A percentile compares a stretch with the other conserved stretches of the same genome.
Evolutionary conservation across 1,140 invertebrate genomes (phyloP).

Genomic region (Ips typographus): DNA sequence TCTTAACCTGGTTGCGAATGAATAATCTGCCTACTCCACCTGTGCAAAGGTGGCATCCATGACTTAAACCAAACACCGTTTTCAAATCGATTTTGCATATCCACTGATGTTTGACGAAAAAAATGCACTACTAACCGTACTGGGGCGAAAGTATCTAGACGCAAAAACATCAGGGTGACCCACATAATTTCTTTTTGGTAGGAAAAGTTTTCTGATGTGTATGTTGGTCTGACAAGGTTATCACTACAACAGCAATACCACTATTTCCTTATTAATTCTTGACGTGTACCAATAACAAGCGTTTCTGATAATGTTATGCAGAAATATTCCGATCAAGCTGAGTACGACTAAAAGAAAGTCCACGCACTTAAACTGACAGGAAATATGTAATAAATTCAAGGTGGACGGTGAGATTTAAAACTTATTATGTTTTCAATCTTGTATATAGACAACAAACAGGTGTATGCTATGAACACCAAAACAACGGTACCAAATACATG

Average conservation of each 20-base stretch:
- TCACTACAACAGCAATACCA: neutral
- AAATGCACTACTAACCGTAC: no score
- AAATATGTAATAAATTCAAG: neutral
- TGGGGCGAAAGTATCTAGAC: no score
- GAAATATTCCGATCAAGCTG: conserved; percentile 3
- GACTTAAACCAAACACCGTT: no score
- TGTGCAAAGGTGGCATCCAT: neutral
- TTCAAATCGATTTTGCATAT: no score
- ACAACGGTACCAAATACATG: no score
- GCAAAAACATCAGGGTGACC: no score
- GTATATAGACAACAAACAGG: no score
- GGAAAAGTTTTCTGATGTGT: no score
- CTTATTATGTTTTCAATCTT: neutral
- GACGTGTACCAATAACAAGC: neutral
- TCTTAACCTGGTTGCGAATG: neutral
- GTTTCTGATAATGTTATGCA: neutral
- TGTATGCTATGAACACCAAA: no score
- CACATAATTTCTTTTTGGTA: no score
- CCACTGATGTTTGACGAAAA: no score
- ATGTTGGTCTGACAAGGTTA: no score
- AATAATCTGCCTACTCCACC: neutral
- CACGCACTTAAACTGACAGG: neutral
- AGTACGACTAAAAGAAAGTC: conserved; percentile 1
- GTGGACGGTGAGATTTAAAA: neutral
- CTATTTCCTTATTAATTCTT: conserved; percentile 1